These are phyloP conservation scores for Melieria omissa DNA, from an alignment of 2,888 invertebrate species.

Conservation along the genomic window DNA sequence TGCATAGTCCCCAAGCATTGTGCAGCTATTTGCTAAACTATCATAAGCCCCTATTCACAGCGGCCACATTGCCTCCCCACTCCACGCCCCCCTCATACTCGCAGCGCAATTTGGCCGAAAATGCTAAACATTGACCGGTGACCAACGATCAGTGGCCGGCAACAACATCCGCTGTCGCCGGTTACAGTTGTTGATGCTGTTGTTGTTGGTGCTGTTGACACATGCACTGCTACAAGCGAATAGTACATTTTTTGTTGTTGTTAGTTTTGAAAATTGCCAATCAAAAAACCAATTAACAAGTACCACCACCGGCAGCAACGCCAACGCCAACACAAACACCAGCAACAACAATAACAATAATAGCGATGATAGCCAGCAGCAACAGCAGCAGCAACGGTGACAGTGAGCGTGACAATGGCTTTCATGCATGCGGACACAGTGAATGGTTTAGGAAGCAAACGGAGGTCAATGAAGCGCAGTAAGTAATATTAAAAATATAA, in stretches of 20 bases:
- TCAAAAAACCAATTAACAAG: constrained; percentile 60
- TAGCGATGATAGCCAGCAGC: neutral
- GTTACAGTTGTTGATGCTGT: constrained; percentile 3
- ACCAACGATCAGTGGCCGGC: constrained; percentile 20
- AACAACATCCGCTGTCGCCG: neutral
- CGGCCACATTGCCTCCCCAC: neutral
- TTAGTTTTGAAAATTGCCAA: constrained; percentile 59
- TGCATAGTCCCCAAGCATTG: constrained; percentile 28
- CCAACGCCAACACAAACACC: neutral
- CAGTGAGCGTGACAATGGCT: neutral
- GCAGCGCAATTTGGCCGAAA: constrained; percentile 27
- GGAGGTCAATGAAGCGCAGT: too few relatives aligned
- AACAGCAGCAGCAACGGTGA: neutral
- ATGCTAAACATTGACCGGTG: constrained; percentile 31
- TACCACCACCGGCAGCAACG: constrained; percentile 34
- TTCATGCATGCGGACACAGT: neutral
- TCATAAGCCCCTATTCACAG: neutral
- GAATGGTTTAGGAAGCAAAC: neutral
- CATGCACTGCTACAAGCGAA: neutral
- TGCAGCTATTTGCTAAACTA: constrained; percentile 32
- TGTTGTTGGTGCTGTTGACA: neutral
- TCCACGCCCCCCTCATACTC: neutral
- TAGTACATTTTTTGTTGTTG: constrained; percentile 39
- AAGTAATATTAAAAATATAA: too few relatives aligned
- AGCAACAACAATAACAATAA: neutral